Evolutionary conservation across 2,113 vertebrate genomes (phyloP), one percentile per base, ranked within the genome.

Genomic region (Emydura subglobosa): DNA sequence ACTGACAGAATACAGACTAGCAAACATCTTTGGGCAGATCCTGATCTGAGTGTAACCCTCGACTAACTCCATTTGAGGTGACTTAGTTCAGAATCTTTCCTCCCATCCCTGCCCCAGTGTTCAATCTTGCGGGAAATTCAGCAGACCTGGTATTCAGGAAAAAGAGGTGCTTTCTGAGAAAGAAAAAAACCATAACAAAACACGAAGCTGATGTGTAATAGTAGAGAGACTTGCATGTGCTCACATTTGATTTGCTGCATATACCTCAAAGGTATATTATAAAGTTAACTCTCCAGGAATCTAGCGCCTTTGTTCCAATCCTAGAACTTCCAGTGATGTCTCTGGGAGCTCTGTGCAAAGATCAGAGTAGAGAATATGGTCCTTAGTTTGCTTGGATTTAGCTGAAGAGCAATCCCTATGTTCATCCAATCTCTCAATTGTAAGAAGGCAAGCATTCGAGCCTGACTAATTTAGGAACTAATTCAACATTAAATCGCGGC

Each of bases 401-500:
- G 91, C 92, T 95, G 85, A 88, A 91, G 94, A 97, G 91, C 80
- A 96, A 97, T 94, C 87, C 93, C 82, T 1, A 21, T 83, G 90
- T 51, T 92, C 82, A 91, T 39, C 87, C 88, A 95, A 9, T 10
- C 89, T 51, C 90, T 94, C 79, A 17, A 1, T 1, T 50, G 84
- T 61, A 78, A 90, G 94, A 88, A 80, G 79, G 88, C 90, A 92
- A 93, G 92, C 87, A 76, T 51, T 93, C 91, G 92, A 79, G 84
- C 87, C 24, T 90, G 93, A 96, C 96, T 96, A 95, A 97, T 95
- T 88, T 88, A 95, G 95, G 95, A 94, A 86, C 95, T 95, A 97
- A 98, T 96, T 96, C 95, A 93, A 97, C 96, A 94, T 91, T 84
- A 91, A 97, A 87, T 86, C 90, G 94, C 10, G 7, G 95, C 93